Evolutionary conservation across 2,888 invertebrate genomes (phyloP).

Genomic region (Encarsia formosa): DNA sequence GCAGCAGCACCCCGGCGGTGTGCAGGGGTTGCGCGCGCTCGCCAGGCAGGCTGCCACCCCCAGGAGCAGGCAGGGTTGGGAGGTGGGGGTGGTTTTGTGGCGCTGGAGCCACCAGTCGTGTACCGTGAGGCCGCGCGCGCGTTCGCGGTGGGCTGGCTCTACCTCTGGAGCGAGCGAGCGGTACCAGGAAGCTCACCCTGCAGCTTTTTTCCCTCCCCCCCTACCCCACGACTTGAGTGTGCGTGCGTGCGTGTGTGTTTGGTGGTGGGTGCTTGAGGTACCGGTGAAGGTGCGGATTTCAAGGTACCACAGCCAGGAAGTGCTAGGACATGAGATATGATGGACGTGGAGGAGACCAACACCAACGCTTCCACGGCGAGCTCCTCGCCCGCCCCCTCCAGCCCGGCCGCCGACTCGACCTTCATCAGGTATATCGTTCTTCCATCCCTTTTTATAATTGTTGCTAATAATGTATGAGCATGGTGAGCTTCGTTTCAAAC

Average conservation of each 20-base stretch:
- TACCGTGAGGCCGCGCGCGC: slow-evolving; percentile 49
- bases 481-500: too few relatives aligned
- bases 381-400: slow-evolving; percentile 49
- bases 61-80: slow-evolving; percentile 37
- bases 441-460: too few relatives aligned
- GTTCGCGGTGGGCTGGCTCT: slow-evolving; percentile 47
- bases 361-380: slow-evolving; percentile 46
- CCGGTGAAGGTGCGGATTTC: too few relatives aligned
- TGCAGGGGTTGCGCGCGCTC: slow-evolving; percentile 4
- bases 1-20: background rate
- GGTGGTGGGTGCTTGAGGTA: background rate
- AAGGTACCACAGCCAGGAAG: background rate
- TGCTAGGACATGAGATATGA: slow-evolving; percentile 46
- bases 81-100: slow-evolving; percentile 36
- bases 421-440: slow-evolving; percentile 51
- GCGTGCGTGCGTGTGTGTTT: background rate
- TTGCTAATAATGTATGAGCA: too few relatives aligned
- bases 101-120: slow-evolving; percentile 42
- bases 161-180: slow-evolving; percentile 30
- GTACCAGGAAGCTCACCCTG: too few relatives aligned
- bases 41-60: background rate
- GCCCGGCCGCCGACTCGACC: slow-evolving; percentile 47
- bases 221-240: background rate
- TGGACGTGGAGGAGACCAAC: slow-evolving; percentile 49
- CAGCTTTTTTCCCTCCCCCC: too few relatives aligned